phyloP scores from a whole-genome alignment of 2,888 invertebrate species.

The Plebejus argus region DNA sequence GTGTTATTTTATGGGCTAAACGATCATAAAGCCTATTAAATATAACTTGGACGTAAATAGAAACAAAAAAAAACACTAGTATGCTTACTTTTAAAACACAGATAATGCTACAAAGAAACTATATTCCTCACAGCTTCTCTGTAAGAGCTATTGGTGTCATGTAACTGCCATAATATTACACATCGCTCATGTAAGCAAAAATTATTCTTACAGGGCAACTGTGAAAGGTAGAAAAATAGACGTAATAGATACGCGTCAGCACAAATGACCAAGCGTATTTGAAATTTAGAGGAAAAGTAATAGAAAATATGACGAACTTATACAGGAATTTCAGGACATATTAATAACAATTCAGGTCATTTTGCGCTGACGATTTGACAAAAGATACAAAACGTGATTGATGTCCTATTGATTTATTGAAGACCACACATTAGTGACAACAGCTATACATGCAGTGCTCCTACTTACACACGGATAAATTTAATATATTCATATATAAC shows the following conservation, averaged over 20 bases:
- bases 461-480: slow-evolving; percentile 31
- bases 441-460: slow-evolving; percentile 48
- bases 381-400: neutral
- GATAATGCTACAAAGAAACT: slow-evolving; percentile 18
- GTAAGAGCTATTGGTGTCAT: slow-evolving; percentile 69
- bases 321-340: neutral
- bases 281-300: neutral
- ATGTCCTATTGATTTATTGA: slow-evolving; percentile 50
- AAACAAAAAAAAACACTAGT: neutral
- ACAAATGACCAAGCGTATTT: neutral
- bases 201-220: slow-evolving; percentile 74
- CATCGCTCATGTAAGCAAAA: slow-evolving; percentile 41
- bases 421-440: slow-evolving; percentile 61
- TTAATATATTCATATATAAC: slow-evolving; percentile 15
- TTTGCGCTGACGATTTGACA: neutral
- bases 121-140: slow-evolving; percentile 69
- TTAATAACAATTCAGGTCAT: neutral
- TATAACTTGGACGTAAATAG: neutral
- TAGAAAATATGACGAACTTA: neutral
- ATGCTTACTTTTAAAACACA: neutral
- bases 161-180: slow-evolving; percentile 73
- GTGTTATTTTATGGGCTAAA: slow-evolving; percentile 23
- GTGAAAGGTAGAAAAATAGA: slow-evolving; percentile 50
- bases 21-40: slow-evolving; percentile 3
- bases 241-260: neutral